Evolutionary conservation across 2,888 invertebrate genomes (phyloP), one percentile per base, ranked within the genome.

Genomic region (Cephalotes varians): DNA sequence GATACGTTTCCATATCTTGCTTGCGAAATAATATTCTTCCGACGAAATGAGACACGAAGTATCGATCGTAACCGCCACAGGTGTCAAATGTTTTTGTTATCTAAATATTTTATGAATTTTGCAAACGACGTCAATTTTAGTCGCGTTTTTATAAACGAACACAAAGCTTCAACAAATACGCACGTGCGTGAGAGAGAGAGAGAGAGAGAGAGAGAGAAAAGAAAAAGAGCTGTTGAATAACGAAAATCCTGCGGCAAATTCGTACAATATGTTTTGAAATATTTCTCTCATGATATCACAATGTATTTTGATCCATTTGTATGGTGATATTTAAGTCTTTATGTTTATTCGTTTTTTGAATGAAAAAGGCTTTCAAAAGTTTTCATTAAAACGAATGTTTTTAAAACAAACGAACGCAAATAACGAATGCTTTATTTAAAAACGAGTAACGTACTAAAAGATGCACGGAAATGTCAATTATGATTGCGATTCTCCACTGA

Each of bases 41-140:
- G 7, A 7, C 18, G 37, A 49, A 34, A 34, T 21, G 37, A 76
- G n/a, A 18, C 12, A 28, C 18, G 7, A 62, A 49, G 18, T 62
- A 37, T 51, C n/a, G n/a, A 51, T 64, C 28, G 37, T 3, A 2
- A 1, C 2, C 6, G n/a, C 54, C 10, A 65, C 51, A 65, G 40
- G 34, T 76, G 62, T 64, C 37, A 65, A 76, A 65, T 31, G n/a
- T 65, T 76, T 76, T 62, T 49, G 51, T 56, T 72, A 31, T 34
- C 5, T n/a, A 40, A 15, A 47, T 34, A 25, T 73, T 73, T 73
- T 73, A 73, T 60, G 7, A 60, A 34, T 73, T 60, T 73, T 73
- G 4, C 44, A 47, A 73, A 40, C 44, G 31, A 58, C 12, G 44
- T 31, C 34, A 60, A 34, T 73, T 60, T 47, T 60, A 31, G 34